Evolutionary conservation across 2,113 vertebrate genomes (phyloP).

Genomic region (Xenopus laevis): DNA sequence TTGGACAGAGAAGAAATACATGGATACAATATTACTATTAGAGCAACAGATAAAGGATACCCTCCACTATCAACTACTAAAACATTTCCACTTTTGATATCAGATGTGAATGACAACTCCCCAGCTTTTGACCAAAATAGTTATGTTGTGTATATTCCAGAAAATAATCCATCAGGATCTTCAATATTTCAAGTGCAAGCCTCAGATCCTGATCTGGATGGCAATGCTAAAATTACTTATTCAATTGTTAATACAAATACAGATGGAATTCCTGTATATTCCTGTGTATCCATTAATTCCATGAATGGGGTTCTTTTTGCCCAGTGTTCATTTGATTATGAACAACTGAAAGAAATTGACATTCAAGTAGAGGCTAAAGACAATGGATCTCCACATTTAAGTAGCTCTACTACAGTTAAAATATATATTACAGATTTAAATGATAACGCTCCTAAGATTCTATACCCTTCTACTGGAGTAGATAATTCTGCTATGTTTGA

Average conservation of each 20-base stretch:
- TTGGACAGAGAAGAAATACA: too few species aligned
- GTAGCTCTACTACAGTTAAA: constrained; percentile 9
- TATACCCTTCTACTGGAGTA: constrained; percentile 43
- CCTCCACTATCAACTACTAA: constrained; percentile 58
- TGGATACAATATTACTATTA: constrained; percentile 58
- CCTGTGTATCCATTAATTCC: constrained; percentile 77
- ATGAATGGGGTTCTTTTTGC: constrained; percentile 76
- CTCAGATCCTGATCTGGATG: constrained; percentile 70
- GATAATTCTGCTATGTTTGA: constrained; percentile 58
- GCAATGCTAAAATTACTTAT: constrained; percentile 77
- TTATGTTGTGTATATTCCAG: constrained; percentile 70
- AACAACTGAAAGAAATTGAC: constrained; percentile 23
- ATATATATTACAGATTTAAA: constrained; percentile 41
- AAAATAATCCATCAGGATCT: constrained; percentile 75
- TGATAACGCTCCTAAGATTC: constrained; percentile 41
- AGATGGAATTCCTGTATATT: constrained; percentile 60
- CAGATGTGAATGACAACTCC: constrained; percentile 77
- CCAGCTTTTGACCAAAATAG: constrained; percentile 67
- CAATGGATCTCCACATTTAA: constrained; percentile 26
- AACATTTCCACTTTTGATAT: constrained; percentile 66
- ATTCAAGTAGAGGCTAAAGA: constrained; percentile 32
- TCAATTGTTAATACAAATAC: constrained; percentile 66
- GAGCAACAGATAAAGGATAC: constrained; percentile 53
- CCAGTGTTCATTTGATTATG: constrained; percentile 49
- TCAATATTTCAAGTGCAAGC: constrained; percentile 71